Evolutionary conservation across 2,113 vertebrate species (phyloP), one percentile per base, ranked within the genome.

Genomic region (Gobius niger): DNA sequence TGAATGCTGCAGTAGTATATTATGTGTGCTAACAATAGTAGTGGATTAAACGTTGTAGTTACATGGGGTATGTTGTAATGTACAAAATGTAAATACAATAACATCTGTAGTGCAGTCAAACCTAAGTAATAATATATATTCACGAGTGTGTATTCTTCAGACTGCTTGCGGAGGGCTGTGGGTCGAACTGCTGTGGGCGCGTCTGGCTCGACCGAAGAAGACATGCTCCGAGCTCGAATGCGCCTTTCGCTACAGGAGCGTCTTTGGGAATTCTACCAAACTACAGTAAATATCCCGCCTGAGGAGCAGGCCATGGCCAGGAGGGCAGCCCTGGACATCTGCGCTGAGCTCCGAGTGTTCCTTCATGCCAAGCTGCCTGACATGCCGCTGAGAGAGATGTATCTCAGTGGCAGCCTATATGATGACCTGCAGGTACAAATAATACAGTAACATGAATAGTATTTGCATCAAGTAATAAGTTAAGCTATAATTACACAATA

Each of bases 351-450:
- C 53, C 88, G 96, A 68, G 90, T 95, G 77, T 99, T 98, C 79
- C 94, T 99, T 44, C 95, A 94, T 1, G 93, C 94, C 88, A 98
- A 98, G 83, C 84, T 98, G 80, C 96, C 98, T 0, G 96, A 99
- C 91, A 98, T 99, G 96, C 96, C 96, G 0, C 93, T 99, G 65
- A 91, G 95, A 70, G 98, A 99, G 83, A 98, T 98, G 96, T 98
- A 97, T 92, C 93, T 99, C 53, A 98, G 98, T 0, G 97, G 98
- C 65, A 99, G 96, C 87, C 93, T 99, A 19, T 98, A 96, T 4
- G 97, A 99, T 0, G 98, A 98, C 70, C 91, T 99, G 57, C 97
- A 98, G 95, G 97, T 98, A 11, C 41, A 62, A 62, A 24, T 11
- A 0, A 15, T 18, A 13, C 50, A 34, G 7, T 40, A 2, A 7